These are phyloP conservation scores for Phodopus roborovskii DNA, from an alignment of 2,113 vertebrate species.

Conservation along the genomic window DNA sequence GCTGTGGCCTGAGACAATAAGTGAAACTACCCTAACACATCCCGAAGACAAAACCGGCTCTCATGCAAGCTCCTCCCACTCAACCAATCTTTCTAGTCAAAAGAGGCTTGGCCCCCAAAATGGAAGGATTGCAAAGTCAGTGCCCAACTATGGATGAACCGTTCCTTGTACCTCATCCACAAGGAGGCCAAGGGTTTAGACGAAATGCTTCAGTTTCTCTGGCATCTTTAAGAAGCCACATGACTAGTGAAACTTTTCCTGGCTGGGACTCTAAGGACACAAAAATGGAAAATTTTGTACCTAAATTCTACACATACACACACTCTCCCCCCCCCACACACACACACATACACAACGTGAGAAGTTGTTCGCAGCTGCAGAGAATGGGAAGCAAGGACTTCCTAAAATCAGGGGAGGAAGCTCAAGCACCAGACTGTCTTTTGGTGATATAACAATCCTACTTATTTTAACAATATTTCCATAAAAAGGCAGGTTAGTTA, in stretches of 20 bases:
- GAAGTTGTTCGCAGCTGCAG: neutral
- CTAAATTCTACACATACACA: neutral
- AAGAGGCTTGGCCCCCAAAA: slow-evolving; percentile 86
- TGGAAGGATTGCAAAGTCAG: slow-evolving; percentile 86
- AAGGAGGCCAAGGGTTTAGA: slow-evolving; percentile 1
- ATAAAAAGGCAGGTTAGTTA: neutral
- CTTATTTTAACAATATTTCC: neutral
- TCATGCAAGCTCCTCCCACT: slow-evolving; percentile 82
- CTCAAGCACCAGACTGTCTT: neutral
- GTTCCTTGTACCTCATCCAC: slow-evolving; percentile 27
- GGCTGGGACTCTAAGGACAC: neutral
- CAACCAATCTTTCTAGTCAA: slow-evolving; percentile 84
- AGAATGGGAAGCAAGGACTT: neutral
- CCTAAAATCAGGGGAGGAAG: neutral
- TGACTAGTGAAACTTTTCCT: slow-evolving; percentile 18
- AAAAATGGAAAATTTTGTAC: neutral
- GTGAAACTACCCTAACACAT: slow-evolving; percentile 86
- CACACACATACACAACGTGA: neutral
- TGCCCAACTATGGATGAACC: slow-evolving; percentile 81
- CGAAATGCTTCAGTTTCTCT: neutral
- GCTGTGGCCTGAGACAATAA: slow-evolving; percentile 86
- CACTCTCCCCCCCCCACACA: too few relatives aligned
- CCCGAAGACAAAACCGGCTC: slow-evolving; percentile 80
- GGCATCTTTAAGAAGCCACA: slow-evolving; percentile 17
- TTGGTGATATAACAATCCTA: neutral